A percentile compares a stretch with the other conserved stretches of the same genome.
phyloP scores from a whole-genome alignment of 2,113 vertebrate species.

The Onychostruthus taczanowskii region DNA sequence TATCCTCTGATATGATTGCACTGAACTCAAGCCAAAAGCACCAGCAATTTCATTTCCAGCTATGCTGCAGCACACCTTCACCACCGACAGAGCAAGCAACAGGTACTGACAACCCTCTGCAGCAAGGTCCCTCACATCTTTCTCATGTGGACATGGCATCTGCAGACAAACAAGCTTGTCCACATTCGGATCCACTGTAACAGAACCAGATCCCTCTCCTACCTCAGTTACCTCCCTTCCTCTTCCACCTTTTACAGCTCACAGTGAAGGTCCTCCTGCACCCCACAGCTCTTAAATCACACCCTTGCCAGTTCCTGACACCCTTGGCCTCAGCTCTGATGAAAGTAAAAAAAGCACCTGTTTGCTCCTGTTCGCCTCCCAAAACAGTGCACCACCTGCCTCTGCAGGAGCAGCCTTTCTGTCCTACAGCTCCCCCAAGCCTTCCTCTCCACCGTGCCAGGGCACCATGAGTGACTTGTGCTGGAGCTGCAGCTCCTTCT shows the following conservation, averaged over 20 bases:
- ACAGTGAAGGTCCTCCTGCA: background rate
- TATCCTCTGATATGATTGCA: background rate
- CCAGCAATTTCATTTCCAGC: background rate
- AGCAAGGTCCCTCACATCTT: background rate
- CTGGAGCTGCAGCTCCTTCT: background rate
- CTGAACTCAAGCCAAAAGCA: background rate
- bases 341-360: background rate
- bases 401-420: background rate
- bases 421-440: background rate
- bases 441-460: accelerated
- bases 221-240: background rate
- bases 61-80: background rate
- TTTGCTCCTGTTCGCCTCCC: background rate
- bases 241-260: background rate
- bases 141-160: background rate
- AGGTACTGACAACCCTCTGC: background rate
- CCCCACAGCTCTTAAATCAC: background rate
- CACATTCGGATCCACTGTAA: background rate
- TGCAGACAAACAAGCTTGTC: background rate
- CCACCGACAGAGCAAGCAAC: background rate
- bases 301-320: background rate
- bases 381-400: background rate
- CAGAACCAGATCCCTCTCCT: background rate
- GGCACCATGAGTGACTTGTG: background rate
- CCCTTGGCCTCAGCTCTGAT: background rate